A percentile compares a stretch with the other conserved stretches of the same genome.
These are phyloP conservation scores for Tribolium freemani DNA, from an alignment of 2,888 invertebrate species.

Conservation along the genomic window DNA sequence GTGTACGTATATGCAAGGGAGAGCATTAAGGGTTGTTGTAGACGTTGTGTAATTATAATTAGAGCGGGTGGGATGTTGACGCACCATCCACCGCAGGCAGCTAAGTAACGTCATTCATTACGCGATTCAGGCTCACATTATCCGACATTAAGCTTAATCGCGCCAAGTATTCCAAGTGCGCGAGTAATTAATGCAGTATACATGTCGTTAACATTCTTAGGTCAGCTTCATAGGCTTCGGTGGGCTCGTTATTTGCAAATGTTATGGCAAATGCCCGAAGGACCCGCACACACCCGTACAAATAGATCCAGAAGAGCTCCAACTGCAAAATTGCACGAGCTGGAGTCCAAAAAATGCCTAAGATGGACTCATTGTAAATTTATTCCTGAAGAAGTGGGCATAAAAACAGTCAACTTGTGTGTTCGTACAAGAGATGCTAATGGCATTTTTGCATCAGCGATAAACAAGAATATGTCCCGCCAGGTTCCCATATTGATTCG, in stretches of 20 bases:
- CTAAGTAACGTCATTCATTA: slow-evolving; percentile 61
- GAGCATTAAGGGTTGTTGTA: slow-evolving; percentile 39
- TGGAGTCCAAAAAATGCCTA: no score
- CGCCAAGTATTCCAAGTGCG: slow-evolving; percentile 64
- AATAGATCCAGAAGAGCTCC: no score
- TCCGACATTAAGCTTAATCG: slow-evolving; percentile 63
- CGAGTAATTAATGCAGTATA: slow-evolving; percentile 65
- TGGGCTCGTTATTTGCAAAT: slow-evolving; percentile 51
- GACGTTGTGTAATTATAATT: slow-evolving; percentile 55
- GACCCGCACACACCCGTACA: background rate
- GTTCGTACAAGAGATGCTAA: background rate
- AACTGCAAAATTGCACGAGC: no score
- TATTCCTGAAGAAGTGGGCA: no score
- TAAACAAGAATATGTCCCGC: slow-evolving; percentile 24
- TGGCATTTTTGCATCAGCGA: slow-evolving; percentile 7
- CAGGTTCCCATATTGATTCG: slow-evolving; percentile 28
- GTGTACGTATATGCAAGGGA: slow-evolving; percentile 10
- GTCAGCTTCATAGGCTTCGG: slow-evolving; percentile 52
- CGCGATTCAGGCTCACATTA: slow-evolving; percentile 59
- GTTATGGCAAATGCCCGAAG: slow-evolving; percentile 12
- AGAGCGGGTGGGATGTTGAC: slow-evolving; percentile 53
- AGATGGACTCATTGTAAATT: no score
- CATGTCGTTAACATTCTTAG: slow-evolving; percentile 66
- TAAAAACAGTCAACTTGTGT: no score
- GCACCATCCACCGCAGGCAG: slow-evolving; percentile 52